Evolutionary conservation across 1,140 invertebrate genomes (phyloP).

Genomic region (Drosophila sulfurigaster): DNA sequence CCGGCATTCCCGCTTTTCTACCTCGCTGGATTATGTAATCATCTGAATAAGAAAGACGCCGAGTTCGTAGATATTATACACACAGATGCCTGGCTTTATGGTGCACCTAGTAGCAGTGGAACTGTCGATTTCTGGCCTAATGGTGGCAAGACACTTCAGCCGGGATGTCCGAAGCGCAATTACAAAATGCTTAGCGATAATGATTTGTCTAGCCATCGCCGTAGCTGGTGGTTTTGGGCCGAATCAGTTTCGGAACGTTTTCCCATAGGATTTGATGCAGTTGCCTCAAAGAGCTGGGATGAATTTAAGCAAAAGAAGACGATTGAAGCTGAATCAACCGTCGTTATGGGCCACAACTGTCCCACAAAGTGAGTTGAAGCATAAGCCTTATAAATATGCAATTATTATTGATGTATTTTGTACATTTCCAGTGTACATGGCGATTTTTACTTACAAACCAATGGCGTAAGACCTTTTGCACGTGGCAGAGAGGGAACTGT

Average conservation of each 20-base stretch:
- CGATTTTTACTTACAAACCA: conserved; percentile 85
- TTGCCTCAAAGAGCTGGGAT: conserved; percentile 82
- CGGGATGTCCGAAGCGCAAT: conserved; percentile 86
- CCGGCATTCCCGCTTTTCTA: conserved; percentile 88
- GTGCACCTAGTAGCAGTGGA: conserved; percentile 86
- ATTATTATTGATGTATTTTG: neutral
- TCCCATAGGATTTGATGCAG: conserved; percentile 85
- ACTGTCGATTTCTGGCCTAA: conserved; percentile 89
- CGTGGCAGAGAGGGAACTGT: conserved; percentile 71
- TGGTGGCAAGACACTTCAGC: conserved; percentile 86
- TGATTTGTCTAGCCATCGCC: conserved; percentile 88
- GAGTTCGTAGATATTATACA: conserved; percentile 90
- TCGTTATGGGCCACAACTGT: conserved; percentile 82
- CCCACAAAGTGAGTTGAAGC: conserved; percentile 63
- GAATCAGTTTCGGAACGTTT: conserved; percentile 86
- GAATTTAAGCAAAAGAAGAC: conserved; percentile 84
- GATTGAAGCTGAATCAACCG: conserved; percentile 33
- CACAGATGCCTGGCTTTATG: conserved; percentile 88
- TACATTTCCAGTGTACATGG: conserved; percentile 72
- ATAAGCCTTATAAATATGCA: neutral
- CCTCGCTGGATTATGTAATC: conserved; percentile 85
- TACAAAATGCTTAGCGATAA: conserved; percentile 81
- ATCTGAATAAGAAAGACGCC: conserved; percentile 88
- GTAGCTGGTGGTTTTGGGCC: conserved; percentile 87
- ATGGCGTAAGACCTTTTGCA: conserved; percentile 82